Evolutionary conservation across 2,113 vertebrate genomes (phyloP).

Genomic region (Tachysurus fulvidraco): DNA sequence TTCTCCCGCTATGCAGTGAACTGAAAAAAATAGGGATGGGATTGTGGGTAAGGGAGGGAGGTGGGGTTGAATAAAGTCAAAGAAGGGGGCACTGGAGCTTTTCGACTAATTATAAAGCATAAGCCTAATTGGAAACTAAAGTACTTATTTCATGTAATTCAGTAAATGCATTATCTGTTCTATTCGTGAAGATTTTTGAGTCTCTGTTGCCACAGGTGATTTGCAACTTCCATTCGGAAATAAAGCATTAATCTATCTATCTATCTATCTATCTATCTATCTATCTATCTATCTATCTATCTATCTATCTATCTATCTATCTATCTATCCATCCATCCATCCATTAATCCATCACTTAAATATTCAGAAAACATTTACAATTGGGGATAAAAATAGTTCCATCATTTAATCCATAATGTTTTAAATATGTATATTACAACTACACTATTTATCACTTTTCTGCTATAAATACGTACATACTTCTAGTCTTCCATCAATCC

Average conservation of each 20-base stretch:
- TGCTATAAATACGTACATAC: not conserved
- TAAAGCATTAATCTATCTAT: not conserved
- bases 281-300: not conserved
- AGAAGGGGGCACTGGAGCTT: conserved; percentile 44
- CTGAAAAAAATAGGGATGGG: conserved; percentile 44
- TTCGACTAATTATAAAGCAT: conserved; percentile 67
- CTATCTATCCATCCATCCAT: not conserved
- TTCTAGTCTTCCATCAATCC: not conserved
- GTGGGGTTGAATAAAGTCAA: conserved; percentile 40
- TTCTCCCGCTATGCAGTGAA: conserved; percentile 58
- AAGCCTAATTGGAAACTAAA: conserved; percentile 71
- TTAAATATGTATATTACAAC: not conserved
- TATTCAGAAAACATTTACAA: not conserved
- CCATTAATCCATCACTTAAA: not conserved
- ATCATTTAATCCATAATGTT: not conserved
- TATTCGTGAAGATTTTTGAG: conserved; percentile 69
- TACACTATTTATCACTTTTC: not conserved
- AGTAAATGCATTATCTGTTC: conserved; percentile 58
- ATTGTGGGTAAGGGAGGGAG: conserved; percentile 18
- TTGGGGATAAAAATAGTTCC: not conserved
- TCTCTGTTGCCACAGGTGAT: conserved; percentile 55
- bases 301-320: not conserved
- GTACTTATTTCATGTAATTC: conserved; percentile 65
- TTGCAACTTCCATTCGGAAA: conserved; percentile 17
- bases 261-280: not conserved